Percentiles rank a stretch among this genome's conserved stretches.
Evolutionary conservation across 2,888 invertebrate genomes (phyloP).

Genomic region (Polyommatus iphigenia): DNA sequence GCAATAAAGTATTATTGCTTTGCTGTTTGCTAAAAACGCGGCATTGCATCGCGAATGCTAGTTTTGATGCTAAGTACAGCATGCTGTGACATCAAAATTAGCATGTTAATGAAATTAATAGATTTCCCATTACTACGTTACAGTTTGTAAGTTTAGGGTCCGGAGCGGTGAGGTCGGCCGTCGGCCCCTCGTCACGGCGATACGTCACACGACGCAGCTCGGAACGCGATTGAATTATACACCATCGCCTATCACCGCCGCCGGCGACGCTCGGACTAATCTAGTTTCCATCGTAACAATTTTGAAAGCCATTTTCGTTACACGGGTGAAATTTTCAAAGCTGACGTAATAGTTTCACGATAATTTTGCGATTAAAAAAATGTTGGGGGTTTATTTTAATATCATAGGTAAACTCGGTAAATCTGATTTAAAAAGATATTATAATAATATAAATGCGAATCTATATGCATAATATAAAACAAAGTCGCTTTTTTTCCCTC

Average conservation of each 20-base stretch:
- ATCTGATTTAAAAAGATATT: too few relatives aligned
- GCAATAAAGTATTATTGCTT: too few relatives aligned
- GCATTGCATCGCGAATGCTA: too few relatives aligned
- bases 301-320: not conserved
- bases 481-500: too few relatives aligned
- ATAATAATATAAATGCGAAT: too few relatives aligned
- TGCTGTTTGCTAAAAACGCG: too few relatives aligned
- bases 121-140: too few relatives aligned
- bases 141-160: not conserved
- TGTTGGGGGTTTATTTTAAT: not conserved
- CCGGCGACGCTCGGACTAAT: not conserved
- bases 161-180: not conserved
- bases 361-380: too few relatives aligned
- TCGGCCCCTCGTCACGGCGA: not conserved
- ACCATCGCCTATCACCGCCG: not conserved
- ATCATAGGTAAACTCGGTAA: not conserved
- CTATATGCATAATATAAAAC: too few relatives aligned
- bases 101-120: too few relatives aligned
- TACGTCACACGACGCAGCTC: not conserved
- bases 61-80: too few relatives aligned
- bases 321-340: not conserved
- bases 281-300: not conserved
- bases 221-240: not conserved
- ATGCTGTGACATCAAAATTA: too few relatives aligned
- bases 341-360: not conserved